Evolutionary conservation across 1,140 invertebrate species (phyloP), one percentile per base, ranked within the genome.

Genomic region (Uloborus diversus): DNA sequence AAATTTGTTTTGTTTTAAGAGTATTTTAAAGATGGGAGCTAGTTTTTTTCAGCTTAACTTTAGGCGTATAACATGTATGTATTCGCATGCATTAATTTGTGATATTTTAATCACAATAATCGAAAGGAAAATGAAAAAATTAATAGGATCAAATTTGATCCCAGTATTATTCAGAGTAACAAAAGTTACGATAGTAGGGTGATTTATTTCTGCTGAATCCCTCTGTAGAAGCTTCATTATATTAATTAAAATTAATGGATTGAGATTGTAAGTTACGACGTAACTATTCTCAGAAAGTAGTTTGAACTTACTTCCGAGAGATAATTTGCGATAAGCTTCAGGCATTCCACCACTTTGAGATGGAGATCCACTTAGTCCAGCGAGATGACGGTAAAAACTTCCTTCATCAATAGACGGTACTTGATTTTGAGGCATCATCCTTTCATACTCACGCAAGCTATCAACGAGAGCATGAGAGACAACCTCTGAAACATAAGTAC

Each of bases 381-480:
- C 27, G 27, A 61, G 20, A 47, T 47, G 69, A 9, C 35, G 53
- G 49, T 73, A 73, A 2, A 73, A 32, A 23, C 56, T 37, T 30
- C 23, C 14, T 4, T 53, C 49, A 27, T 73, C 53, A 32, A 42
- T 61, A 17, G 14, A 4, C 2, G 23, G 69, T 23, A 27, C 25
- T 73, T 73, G 69, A 47, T 61, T 73, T 33, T 59, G 33, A 28
- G 33, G 33, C 1, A 73, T 5, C 20, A 92, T 83, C 83, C 92
- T 91, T 1, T 91, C 91, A 83, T 92, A 90, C 80, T 92, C 91
- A 25, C 87, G 89, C 71, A 93, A 85, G 0, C 91, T 92, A 83
- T 93, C 92, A 0, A 91, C 90, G 57, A 93, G 84, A 0, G 92
- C 90, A n/a, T 90, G 90, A 32, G 92, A 90, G 83, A 93, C 86